Percentiles rank a stretch among this genome's conserved stretches.
Conservation (phyloP, 1,140 invertebrate species). For the Papilio helenus region DNA sequence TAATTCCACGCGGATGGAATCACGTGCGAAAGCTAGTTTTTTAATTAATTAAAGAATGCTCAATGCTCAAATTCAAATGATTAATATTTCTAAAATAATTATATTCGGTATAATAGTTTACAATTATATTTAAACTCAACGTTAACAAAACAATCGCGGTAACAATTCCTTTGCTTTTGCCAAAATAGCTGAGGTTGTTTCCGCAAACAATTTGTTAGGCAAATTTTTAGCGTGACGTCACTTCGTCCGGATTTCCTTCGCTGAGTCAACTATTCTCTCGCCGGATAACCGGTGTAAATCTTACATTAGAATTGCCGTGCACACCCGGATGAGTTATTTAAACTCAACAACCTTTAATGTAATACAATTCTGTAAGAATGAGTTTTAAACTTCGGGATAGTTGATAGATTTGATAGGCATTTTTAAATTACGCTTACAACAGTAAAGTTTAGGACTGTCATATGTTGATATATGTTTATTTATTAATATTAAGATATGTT, state of each 20-base stretch:
- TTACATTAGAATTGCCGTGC: constrained; percentile 66
- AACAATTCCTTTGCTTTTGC: constrained; percentile 29
- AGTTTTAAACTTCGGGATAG: no score
- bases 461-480: no score
- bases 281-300: constrained; percentile 76
- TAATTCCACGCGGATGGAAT: no score
- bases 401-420: no score
- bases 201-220: constrained; percentile 52
- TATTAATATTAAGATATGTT: no score
- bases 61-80: not conserved
- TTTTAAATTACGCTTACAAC: no score
- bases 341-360: constrained; percentile 7
- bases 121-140: not conserved
- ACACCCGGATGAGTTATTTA: constrained; percentile 45
- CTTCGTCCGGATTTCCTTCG: constrained; percentile 63
- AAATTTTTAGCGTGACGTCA: constrained; percentile 72
- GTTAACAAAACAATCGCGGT: constrained; percentile 20
- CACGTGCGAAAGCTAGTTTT: no score
- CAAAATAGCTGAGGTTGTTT: constrained; percentile 42
- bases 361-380: not conserved
- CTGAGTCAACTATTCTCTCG: constrained; percentile 57
- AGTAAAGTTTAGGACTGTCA: no score
- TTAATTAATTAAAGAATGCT: no score
- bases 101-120: not conserved
- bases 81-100: not conserved